Evolutionary conservation across 2,797 vertebrate genomes (phyloP), one percentile per base, ranked within the genome.

Genomic region (Melanotaenia parkinsoni): DNA sequence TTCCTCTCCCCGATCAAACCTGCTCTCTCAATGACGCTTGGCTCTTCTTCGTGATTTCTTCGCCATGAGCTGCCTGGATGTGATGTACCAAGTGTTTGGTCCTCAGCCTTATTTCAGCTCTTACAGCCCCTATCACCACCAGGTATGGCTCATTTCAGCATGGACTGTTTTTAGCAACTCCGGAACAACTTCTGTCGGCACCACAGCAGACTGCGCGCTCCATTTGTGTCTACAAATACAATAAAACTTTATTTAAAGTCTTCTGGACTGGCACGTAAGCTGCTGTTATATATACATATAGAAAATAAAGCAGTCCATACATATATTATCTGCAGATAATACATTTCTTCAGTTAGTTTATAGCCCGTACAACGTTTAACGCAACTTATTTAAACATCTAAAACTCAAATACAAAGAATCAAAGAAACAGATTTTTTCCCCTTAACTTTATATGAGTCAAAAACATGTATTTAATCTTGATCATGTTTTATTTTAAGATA

Each of bases 31-130:
- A 89, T 90, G 94, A 94, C 87, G 93, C 91, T 88, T 77, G 84
- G 70, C 20, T 77, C 85, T 51, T 72, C 78, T 90, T 79, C 90
- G 92, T 94, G 94, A 95, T 65, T 63, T 84, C 85, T 89, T 91
- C 95, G 97, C 95, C 96, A 99, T 99, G 98, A 99, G 97, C 96
- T 98, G 97, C 94, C 82, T 99, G 96, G 97, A 99, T 98, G 98
- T 99, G 91, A 97, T 99, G 97, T 99, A 98, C 95, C 97, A 97
- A 93, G 97, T 98, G 79, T 98, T 98, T 79, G 96, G 96, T 91
- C 94, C 96, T 68, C 97, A 99, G 91, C 95, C 96, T 62, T 98
- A 97, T 86, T 97, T 99, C 85, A 92, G 96, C 83, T 94, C 97
- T 71, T 98, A 97, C 91, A 94, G 95, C 74, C 95, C 97, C 37